These are phyloP conservation scores for Anguilla anguilla DNA, from an alignment of 2,797 vertebrate species.

Conservation along the genomic window DNA sequence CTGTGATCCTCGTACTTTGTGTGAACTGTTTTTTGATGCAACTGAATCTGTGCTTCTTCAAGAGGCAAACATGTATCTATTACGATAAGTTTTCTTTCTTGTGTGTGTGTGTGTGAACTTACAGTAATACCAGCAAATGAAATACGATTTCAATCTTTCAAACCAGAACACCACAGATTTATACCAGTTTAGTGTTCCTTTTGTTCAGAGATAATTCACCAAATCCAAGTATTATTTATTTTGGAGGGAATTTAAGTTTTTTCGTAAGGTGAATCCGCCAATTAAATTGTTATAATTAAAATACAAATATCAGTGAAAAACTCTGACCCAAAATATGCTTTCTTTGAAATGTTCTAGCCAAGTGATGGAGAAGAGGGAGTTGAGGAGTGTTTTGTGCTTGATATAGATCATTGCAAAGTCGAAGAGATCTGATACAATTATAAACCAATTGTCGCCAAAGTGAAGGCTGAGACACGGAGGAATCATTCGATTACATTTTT, in stretches of 20 bases:
- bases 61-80: conserved; percentile 39
- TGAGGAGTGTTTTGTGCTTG: background rate
- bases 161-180: background rate
- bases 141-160: background rate
- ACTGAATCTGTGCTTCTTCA: conserved; percentile 20
- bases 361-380: background rate
- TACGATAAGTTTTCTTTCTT: conserved; percentile 22
- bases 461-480: background rate
- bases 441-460: background rate
- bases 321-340: background rate
- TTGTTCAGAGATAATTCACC: background rate
- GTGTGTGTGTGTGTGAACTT: conserved; percentile 25
- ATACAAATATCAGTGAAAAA: background rate
- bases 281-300: background rate
- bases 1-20: conserved; percentile 68
- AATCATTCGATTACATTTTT: background rate
- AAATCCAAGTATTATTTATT: background rate
- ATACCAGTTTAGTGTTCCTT: background rate
- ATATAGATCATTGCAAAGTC: conserved; percentile 4
- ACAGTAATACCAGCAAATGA: conserved; percentile 29
- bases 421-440: conserved; percentile 4
- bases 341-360: background rate
- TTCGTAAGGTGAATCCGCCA: background rate
- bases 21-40: conserved; percentile 43
- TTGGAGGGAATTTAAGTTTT: background rate